These are phyloP conservation scores for Hippopotamus amphibius DNA, from an alignment of 2,113 vertebrate genomes.

Conservation along the genomic window DNA sequence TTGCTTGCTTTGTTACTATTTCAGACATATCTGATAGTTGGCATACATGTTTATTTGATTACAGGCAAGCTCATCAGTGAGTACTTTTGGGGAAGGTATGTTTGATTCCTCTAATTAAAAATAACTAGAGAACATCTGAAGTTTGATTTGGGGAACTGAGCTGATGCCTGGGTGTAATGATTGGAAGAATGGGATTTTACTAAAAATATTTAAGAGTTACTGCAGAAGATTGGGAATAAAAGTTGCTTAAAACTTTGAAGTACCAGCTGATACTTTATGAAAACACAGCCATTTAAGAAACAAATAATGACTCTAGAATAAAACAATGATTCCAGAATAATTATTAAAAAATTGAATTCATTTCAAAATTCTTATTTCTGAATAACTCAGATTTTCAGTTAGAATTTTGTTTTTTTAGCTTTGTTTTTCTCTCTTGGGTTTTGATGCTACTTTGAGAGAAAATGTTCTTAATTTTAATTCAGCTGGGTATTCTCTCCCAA, in stretches of 20 bases:
- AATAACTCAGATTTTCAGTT: not conserved
- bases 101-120: conserved; percentile 38
- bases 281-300: not conserved
- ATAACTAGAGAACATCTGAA: not conserved
- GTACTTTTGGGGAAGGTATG: too few species aligned
- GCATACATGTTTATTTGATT: not conserved
- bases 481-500: not conserved
- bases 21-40: not conserved
- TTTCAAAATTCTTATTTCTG: conserved; percentile 28
- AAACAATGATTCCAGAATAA: not conserved
- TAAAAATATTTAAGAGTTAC: not conserved
- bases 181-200: not conserved
- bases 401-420: not conserved
- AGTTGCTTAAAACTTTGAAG: not conserved
- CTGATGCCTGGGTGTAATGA: not conserved
- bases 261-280: not conserved
- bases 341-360: not conserved
- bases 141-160: not conserved
- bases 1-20: not conserved
- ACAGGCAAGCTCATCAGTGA: not conserved
- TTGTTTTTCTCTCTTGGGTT: not conserved
- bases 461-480: conserved; percentile 40
- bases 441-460: not conserved
- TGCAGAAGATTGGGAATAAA: not conserved
- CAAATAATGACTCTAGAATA: not conserved